A percentile compares a stretch with the other conserved stretches of the same genome.
Conservation (phyloP, 2,888 invertebrate genomes). For the Ommatoiulus sabulosus region DNA sequence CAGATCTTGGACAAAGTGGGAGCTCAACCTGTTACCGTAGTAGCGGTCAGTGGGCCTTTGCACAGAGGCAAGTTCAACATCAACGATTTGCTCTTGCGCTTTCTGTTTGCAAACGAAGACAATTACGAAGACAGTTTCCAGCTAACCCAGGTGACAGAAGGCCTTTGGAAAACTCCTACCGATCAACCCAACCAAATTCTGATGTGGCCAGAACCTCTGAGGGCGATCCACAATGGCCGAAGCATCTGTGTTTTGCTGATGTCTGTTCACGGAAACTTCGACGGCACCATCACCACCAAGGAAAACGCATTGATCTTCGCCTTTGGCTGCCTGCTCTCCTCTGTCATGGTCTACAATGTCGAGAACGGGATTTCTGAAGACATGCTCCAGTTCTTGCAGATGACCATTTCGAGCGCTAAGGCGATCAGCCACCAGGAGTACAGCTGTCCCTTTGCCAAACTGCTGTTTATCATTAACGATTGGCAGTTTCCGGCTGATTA, state of each 20-base stretch:
- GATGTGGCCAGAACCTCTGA: neutral
- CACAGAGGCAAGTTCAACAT: neutral
- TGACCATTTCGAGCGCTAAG: neutral
- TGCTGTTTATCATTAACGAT: constrained; percentile 19
- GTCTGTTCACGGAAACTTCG: neutral
- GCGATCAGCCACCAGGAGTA: neutral
- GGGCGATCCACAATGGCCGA: neutral
- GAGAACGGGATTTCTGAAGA: neutral
- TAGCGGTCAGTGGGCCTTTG: neutral
- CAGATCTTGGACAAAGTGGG: neutral
- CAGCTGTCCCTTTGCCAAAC: neutral
- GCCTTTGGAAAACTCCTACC: neutral
- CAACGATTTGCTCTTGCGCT: neutral
- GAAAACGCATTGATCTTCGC: neutral
- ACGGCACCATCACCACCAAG: neutral
- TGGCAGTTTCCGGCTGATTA: neutral
- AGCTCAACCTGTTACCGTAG: neutral
- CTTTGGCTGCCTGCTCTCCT: neutral
- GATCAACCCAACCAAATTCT: constrained; percentile 27
- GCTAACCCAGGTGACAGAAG: neutral
- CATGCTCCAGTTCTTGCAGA: neutral
- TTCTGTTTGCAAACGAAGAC: too few species aligned
- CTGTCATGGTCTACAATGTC: neutral
- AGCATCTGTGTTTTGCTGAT: neutral
- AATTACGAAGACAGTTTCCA: neutral